Evolutionary conservation across 2,888 invertebrate genomes (phyloP), one percentile per base, ranked within the genome.

Genomic region (Ormyrus thymus): DNA sequence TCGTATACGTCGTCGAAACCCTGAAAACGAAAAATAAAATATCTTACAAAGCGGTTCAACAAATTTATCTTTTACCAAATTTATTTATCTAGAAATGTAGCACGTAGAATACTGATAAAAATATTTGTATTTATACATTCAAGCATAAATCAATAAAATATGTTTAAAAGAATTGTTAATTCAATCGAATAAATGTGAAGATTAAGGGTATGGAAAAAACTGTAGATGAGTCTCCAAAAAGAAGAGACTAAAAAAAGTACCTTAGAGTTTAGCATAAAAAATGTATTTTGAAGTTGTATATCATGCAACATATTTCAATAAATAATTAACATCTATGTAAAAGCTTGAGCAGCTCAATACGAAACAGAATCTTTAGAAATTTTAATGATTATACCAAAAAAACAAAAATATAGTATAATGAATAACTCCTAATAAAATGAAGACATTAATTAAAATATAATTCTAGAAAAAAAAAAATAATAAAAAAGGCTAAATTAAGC

Each of bases 1-100:
- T 90, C 78, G 90, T 90, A 76, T 91, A 91, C 50, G 91, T 90
- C 46, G 90, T 85, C 5, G 89, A 85, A 68, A 90, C 89, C 91
- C 92, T 92, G 89, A 76, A 90, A 90, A 10, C 4, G 3, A 68
- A 73, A 80, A 50, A 86, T 56, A 80, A 81, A 83, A 81, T 76
- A 56, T 59, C 48, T 69, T 64, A 72, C 6, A 15, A 1, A 53
- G 59, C 9, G 45, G n/a, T 43, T 65, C 13, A 13, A 46, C 75
- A 72, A 76, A 76, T 58, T 65, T 50, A 10, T 43, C 45, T 53
- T 53, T 51, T 29, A 29, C 29, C 46, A 66, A 8, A 56, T 59
- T n/a, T 50, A 43, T 69, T 1, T 75, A 48, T 29, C 55, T 68
- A 69, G 29, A 69, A 69, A 61, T 15, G 11, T 64, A 61, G 48